phyloP scores from a whole-genome alignment of 2,113 vertebrate species.

The Polyodon spathula region DNA sequence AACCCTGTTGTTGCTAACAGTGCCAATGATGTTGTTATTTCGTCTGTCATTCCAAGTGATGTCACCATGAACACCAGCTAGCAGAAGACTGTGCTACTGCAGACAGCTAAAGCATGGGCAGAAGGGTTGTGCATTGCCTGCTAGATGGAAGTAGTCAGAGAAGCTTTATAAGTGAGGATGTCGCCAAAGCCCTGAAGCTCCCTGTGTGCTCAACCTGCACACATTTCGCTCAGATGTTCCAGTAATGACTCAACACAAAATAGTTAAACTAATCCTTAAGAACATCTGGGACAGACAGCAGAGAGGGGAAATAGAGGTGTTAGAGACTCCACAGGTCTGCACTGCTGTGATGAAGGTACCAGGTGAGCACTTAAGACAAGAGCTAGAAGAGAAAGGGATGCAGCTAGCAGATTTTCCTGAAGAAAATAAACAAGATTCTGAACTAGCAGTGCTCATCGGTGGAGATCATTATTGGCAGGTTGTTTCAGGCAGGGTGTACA shows the following conservation, averaged over 20 bases:
- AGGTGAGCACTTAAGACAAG: constrained; percentile 7
- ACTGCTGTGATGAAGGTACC: constrained; percentile 13
- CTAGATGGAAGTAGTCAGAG: background rate
- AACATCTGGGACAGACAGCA: constrained; percentile 6
- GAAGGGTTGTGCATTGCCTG: background rate
- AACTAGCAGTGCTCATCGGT: constrained; percentile 5
- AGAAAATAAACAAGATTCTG: background rate
- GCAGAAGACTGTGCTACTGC: background rate
- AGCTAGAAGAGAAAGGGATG: constrained; percentile 3
- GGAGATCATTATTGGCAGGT: too few relatives aligned
- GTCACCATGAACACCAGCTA: background rate
- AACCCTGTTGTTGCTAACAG: background rate
- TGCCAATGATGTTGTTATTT: background rate
- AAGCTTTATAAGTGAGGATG: background rate
- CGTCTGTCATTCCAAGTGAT: background rate
- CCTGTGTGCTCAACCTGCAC: constrained; percentile 8
- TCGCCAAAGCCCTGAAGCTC: background rate
- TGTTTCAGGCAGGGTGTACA: too few relatives aligned
- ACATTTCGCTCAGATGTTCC: constrained; percentile 6
- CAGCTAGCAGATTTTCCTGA: constrained; percentile 4
- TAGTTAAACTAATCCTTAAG: constrained; percentile 7
- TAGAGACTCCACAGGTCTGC: constrained; percentile 14
- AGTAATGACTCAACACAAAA: constrained; percentile 1
- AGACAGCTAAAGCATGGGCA: background rate
- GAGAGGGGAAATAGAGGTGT: constrained; percentile 13